phyloP scores from a whole-genome alignment of 2,113 vertebrate genomes.

The Chloropsis cyanopogon region DNA sequence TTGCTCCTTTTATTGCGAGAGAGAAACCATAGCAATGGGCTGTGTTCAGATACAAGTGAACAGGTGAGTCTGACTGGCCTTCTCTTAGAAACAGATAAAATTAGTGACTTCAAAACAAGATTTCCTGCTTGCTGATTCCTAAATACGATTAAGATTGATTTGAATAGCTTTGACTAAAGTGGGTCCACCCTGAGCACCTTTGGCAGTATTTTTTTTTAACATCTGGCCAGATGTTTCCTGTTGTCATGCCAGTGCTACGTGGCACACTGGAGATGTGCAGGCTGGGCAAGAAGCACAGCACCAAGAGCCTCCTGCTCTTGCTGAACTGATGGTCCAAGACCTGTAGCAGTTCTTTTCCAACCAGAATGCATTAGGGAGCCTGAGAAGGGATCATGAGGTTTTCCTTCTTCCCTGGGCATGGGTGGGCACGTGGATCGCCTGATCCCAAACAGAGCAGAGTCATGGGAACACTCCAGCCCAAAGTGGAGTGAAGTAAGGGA shows the following conservation, averaged over 20 bases:
- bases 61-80: neutral
- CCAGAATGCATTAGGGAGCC: neutral
- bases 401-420: neutral
- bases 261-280: neutral
- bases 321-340: neutral
- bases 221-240: neutral
- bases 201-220: neutral
- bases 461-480: neutral
- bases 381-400: neutral
- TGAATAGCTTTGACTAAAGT: neutral
- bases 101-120: neutral
- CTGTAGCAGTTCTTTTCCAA: neutral
- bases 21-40: neutral
- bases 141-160: neutral
- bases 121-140: conserved; percentile 1
- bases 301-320: neutral
- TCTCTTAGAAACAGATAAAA: neutral
- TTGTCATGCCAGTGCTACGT: neutral
- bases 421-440: neutral
- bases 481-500: neutral
- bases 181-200: neutral
- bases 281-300: neutral
- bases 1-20: neutral
- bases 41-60: neutral
- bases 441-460: neutral